These are phyloP conservation scores for Eptatretus burgeri DNA, from an alignment of 2,113 vertebrate genomes.

Conservation along the genomic window DNA sequence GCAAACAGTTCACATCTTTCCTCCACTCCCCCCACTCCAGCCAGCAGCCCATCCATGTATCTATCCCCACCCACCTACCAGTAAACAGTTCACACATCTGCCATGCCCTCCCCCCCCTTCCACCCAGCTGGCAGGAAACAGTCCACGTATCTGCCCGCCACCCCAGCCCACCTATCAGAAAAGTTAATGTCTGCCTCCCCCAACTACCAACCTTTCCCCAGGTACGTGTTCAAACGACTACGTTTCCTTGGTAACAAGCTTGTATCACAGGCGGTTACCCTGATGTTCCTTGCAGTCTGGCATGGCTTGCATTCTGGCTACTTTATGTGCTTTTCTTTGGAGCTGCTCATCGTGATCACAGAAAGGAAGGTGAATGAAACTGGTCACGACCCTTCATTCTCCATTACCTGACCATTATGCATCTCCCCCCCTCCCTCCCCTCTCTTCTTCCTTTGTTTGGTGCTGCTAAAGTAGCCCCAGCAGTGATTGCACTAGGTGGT, in stretches of 20 bases:
- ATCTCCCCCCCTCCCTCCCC: background rate
- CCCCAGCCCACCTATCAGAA: no score
- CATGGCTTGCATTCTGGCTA: slow-evolving; percentile 83
- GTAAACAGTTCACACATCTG: no score
- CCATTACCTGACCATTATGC: background rate
- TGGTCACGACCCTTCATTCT: no score
- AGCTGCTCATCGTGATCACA: slow-evolving; percentile 57
- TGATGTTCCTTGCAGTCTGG: slow-evolving; percentile 67
- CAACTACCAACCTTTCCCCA: no score
- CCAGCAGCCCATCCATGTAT: background rate
- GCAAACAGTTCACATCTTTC: no score
- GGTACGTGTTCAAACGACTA: slow-evolving; percentile 65
- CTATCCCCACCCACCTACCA: no score
- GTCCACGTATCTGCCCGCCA: no score
- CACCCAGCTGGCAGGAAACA: no score
- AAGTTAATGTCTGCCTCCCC: no score
- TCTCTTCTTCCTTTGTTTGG: background rate
- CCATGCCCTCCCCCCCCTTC: no score
- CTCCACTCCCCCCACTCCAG: no score
- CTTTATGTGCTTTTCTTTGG: slow-evolving; percentile 80
- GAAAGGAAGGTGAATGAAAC: slow-evolving; percentile 43
- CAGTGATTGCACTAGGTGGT: background rate
- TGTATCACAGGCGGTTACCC: slow-evolving; percentile 39
- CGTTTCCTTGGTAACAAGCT: slow-evolving; percentile 66
- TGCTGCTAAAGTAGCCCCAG: background rate